Evolutionary conservation across 1,140 invertebrate genomes (phyloP).

Genomic region (Philopotamus ludificatus): DNA sequence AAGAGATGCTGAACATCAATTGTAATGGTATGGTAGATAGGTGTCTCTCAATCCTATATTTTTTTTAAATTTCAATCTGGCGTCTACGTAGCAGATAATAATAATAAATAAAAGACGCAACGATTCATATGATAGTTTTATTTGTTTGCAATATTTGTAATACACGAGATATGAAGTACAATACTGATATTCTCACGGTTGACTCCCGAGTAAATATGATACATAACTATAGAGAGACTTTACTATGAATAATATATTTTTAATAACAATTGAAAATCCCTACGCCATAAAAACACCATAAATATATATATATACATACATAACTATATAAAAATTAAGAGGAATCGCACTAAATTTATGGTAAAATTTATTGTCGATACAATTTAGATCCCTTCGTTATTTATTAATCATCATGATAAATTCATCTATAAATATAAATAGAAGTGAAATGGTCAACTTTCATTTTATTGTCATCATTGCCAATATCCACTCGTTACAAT

Average conservation of each 20-base stretch:
- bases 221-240: no score
- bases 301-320: no score
- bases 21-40: no score
- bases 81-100: neutral
- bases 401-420: slow-evolving; percentile 13
- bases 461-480: slow-evolving; percentile 31
- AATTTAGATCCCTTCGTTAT: slow-evolving; percentile 27
- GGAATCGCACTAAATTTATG: no score
- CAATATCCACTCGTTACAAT: slow-evolving; percentile 6
- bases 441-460: no score
- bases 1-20: no score
- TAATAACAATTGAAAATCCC: slow-evolving; percentile 8
- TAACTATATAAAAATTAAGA: no score
- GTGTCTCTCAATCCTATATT: no score
- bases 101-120: neutral
- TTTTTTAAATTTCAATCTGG: neutral
- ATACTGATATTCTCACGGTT: slow-evolving; percentile 30
- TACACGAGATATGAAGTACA: slow-evolving; percentile 30
- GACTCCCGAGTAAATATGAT: neutral
- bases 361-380: slow-evolving; percentile 24
- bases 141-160: slow-evolving; percentile 30
- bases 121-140: neutral
- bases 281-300: slow-evolving; percentile 21
- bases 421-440: slow-evolving; percentile 16
- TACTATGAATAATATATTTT: no score